Percentiles rank a stretch among this genome's conserved stretches.
Evolutionary conservation across 2,113 vertebrate species (phyloP).

Genomic region (Urocynchramus pylzowi): DNA sequence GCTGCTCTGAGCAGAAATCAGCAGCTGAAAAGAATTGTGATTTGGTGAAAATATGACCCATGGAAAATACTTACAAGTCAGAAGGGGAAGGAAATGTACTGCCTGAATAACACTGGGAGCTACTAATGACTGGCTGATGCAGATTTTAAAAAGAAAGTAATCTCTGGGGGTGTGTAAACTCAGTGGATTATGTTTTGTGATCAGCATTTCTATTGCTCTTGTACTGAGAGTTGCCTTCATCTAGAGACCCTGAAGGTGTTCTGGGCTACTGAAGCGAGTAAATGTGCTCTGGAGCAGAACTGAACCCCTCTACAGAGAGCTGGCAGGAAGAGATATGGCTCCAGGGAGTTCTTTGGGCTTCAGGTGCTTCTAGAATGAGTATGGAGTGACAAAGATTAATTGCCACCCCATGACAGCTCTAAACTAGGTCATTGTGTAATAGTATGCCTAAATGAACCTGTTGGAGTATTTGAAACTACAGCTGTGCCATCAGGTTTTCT

Average conservation of each 20-base stretch:
- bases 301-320: background rate
- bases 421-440: constrained; percentile 34
- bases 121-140: background rate
- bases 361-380: constrained; percentile 19
- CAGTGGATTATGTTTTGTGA: background rate
- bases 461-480: constrained; percentile 8
- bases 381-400: constrained; percentile 41
- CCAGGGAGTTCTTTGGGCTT: background rate
- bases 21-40: background rate
- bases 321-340: background rate
- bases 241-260: background rate
- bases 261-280: background rate
- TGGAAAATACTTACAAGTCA: background rate
- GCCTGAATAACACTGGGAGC: background rate
- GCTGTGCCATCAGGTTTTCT: background rate
- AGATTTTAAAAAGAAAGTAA: background rate
- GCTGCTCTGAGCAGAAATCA: background rate
- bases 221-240: background rate
- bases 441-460: background rate
- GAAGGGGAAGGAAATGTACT: background rate
- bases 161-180: background rate
- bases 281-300: background rate
- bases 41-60: background rate
- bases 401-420: background rate
- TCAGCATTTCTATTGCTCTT: background rate